phyloP scores from a whole-genome alignment of 1,140 invertebrate species.

The Dysdera silvatica region DNA sequence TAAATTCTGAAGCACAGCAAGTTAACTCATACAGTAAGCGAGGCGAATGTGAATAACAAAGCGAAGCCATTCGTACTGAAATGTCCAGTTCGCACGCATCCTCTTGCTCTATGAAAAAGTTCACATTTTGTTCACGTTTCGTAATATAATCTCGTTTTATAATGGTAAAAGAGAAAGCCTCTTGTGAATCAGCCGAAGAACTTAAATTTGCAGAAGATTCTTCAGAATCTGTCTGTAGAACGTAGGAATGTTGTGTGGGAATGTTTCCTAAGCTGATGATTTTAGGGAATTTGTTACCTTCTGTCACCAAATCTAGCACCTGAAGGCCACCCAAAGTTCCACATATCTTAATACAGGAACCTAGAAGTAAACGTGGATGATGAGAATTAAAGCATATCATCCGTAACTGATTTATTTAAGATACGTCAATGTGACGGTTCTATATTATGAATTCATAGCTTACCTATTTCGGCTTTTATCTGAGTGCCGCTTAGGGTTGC shows the following conservation, averaged over 20 bases:
- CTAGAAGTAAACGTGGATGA: conserved; percentile 35
- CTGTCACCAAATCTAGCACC: conserved; percentile 74
- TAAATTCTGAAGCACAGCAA: conserved; percentile 68
- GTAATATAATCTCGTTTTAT: too few species aligned
- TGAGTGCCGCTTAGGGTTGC: conserved; percentile 82
- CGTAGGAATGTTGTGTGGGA: too few species aligned
- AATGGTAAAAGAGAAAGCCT: conserved; percentile 57
- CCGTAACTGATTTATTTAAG: too few species aligned
- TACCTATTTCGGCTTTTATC: conserved; percentile 76
- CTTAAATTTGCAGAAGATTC: too few species aligned
- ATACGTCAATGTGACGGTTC: too few species aligned
- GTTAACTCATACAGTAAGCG: conserved; percentile 71
- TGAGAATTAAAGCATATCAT: too few species aligned
- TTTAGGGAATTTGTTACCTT: conserved; percentile 70
- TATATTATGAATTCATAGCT: conserved; percentile 34
- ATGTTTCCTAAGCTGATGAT: conserved; percentile 78
- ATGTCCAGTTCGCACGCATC: conserved; percentile 52
- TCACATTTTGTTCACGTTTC: too few species aligned
- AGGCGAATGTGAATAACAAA: conserved; percentile 87
- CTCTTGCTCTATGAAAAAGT: too few species aligned
- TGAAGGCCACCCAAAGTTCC: conserved; percentile 86
- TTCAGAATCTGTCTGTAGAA: too few species aligned
- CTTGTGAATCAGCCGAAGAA: background rate
- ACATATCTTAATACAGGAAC: conserved; percentile 47
- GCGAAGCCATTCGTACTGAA: conserved; percentile 72